Conservation (phyloP, 2,113 vertebrate species). For the Vidua macroura region DNA sequence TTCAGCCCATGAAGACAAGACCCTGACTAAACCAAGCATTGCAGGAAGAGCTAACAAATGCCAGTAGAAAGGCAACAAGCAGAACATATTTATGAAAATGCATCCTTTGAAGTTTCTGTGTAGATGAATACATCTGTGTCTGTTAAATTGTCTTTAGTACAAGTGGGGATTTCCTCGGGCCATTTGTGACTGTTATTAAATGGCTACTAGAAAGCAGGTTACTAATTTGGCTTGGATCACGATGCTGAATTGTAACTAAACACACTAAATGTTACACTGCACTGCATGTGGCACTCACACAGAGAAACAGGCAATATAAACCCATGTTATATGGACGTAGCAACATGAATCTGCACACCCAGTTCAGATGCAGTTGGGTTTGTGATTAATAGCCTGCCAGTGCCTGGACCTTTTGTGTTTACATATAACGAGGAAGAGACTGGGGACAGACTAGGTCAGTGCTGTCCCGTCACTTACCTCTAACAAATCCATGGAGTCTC, state of each 20-base stretch:
- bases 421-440: not conserved
- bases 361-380: not conserved
- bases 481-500: not conserved
- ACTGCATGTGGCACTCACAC: not conserved
- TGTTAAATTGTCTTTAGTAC: not conserved
- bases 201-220: constrained; percentile 29
- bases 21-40: not conserved
- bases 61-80: not conserved
- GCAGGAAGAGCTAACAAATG: constrained; percentile 15
- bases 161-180: constrained; percentile 15
- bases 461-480: not conserved
- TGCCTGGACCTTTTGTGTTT: not conserved
- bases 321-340: rapidly evolving
- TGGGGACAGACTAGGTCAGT: not conserved
- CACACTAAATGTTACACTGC: not conserved
- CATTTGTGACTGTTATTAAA: constrained; percentile 44
- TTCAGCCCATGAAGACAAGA: not conserved
- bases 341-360: not conserved
- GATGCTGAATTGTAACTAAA: constrained; percentile 12
- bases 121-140: not conserved
- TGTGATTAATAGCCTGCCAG: not conserved
- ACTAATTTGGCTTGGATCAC: constrained; percentile 33
- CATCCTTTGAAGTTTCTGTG: not conserved
- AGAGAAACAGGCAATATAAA: not conserved
- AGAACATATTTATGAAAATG: not conserved